Conservation (phyloP, 2,888 invertebrate species). For the Pharmacophagus antenor region DNA sequence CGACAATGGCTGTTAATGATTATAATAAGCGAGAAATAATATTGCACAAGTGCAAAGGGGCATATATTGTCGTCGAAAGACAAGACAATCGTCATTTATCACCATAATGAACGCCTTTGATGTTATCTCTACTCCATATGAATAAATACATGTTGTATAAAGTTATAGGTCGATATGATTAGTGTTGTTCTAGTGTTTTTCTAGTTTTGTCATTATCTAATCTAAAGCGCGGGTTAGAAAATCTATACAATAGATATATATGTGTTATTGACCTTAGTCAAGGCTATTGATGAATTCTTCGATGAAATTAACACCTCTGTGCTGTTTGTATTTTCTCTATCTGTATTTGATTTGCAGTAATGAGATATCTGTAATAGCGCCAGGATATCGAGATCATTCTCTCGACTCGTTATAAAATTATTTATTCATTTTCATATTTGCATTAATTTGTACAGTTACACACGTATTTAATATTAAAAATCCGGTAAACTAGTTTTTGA, state of each 20-base stretch:
- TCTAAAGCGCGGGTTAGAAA: constrained; percentile 32
- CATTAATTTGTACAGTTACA: background rate
- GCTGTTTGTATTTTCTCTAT: constrained; percentile 45
- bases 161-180: constrained; percentile 33
- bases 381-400: constrained; percentile 30
- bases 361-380: constrained; percentile 30
- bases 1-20: constrained; percentile 76
- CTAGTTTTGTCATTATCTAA: constrained; percentile 39
- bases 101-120: constrained; percentile 75
- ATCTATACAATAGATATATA: constrained; percentile 36
- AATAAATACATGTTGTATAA: constrained; percentile 43
- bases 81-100: constrained; percentile 79
- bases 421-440: constrained; percentile 5
- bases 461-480: background rate
- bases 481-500: background rate
- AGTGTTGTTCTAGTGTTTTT: constrained; percentile 37
- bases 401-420: constrained; percentile 11
- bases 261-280: constrained; percentile 59
- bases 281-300: constrained; percentile 61
- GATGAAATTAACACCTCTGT: constrained; percentile 56
- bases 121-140: constrained; percentile 64
- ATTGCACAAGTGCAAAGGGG: constrained; percentile 66
- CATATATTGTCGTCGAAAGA: constrained; percentile 73
- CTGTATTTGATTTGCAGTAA: constrained; percentile 26
- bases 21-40: constrained; percentile 68